Evolutionary conservation across 2,113 vertebrate species (phyloP), one percentile per base, ranked within the genome.

Genomic region (Polypterus bichir): DNA sequence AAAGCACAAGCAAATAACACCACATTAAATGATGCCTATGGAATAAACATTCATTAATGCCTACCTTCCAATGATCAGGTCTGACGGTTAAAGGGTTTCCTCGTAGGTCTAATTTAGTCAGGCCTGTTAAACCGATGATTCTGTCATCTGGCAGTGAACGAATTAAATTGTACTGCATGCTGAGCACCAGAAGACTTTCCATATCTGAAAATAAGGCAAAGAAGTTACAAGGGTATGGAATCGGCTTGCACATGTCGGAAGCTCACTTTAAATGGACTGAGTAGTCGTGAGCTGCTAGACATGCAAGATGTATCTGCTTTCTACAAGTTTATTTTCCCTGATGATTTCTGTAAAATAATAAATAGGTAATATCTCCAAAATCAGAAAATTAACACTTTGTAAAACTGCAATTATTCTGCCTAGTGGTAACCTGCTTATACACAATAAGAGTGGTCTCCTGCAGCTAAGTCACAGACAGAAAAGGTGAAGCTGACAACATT

Each of bases 11-110:
- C 49, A 7, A 51, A 6, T 51, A 7, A 51, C 49, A 51, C 7
- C 5, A 51, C 49, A 6, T 5, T 5, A 51, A 6, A 51, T 4
- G 6, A 9, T 47, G 2, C 46, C 27, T 66, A n/a, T n/a, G n/a
- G n/a, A n/a, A n/a, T n/a, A n/a, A n/a, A n/a, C n/a, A n/a, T n/a
- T n/a, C n/a, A n/a, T n/a, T n/a, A n/a, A n/a, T n/a, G n/a, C n/a
- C n/a, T 68, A 72, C 68, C 70, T 66, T 69, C 65, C 68, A 72
- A 53, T 69, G 64, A 60, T 49, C 9, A 58, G 64, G 65, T 64
- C 61, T 67, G n/a, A 54, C 27, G 11, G 11, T 68, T 61, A 70
- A 64, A 57, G 62, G 61, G 49, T 70, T 72, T 54, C 68, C 63
- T 49, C 65, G 67, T 11, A 72, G 61, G 59, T 72, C 68, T 46